These are phyloP conservation scores for Loris lydekkerianus DNA, from an alignment of 2,797 vertebrate genomes.

Conservation along the genomic window DNA sequence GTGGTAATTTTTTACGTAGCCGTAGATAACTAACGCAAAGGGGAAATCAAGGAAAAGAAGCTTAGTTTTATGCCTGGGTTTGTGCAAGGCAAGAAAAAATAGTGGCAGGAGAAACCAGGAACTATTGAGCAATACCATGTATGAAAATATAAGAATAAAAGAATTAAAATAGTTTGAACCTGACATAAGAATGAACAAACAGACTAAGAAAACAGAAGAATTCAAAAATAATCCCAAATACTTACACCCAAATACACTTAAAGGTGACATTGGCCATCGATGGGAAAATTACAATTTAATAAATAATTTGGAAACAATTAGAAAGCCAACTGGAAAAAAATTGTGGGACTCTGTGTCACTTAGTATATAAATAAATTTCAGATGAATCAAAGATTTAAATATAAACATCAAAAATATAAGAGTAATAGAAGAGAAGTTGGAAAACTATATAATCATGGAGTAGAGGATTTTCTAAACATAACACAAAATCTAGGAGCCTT, in stretches of 20 bases:
- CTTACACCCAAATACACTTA: not conserved
- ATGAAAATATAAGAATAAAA: not conserved
- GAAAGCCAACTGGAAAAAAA: not conserved
- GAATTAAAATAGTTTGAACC: not conserved
- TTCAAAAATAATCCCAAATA: not conserved
- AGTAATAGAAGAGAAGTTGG: not conserved
- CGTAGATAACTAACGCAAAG: accelerated
- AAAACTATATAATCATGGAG: not conserved
- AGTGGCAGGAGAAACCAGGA: too few species aligned
- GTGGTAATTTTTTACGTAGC: not conserved
- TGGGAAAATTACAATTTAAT: not conserved
- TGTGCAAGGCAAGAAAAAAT: not conserved
- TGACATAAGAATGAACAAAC: not conserved
- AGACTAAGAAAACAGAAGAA: not conserved
- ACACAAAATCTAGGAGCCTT: not conserved
- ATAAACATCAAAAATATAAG: not conserved
- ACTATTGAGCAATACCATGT: accelerated
- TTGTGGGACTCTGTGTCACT: not conserved
- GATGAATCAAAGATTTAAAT: not conserved
- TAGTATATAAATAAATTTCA: not conserved
- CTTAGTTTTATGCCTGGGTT: not conserved
- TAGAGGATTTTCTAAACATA: not conserved
- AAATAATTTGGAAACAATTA: not conserved
- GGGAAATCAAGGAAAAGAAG: not conserved
- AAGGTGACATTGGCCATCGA: not conserved